These are phyloP conservation scores for Xiphophorus hellerii DNA, from an alignment of 2,113 vertebrate species.

Conservation along the genomic window DNA sequence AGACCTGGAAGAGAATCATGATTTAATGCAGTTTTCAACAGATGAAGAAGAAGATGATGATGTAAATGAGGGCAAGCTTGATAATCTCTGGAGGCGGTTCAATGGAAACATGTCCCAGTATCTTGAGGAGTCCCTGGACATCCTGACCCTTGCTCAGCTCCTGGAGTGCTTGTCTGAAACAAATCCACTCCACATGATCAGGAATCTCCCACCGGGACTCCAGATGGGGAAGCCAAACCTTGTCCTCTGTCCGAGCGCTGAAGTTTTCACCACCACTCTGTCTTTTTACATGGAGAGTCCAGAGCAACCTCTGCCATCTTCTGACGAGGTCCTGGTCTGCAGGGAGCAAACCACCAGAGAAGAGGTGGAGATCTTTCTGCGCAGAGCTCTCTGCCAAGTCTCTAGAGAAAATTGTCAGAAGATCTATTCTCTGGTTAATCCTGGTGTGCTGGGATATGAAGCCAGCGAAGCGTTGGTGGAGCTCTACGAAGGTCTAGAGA, in stretches of 20 bases:
- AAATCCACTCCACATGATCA: conserved; percentile 43
- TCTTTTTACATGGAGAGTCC: conserved; percentile 68
- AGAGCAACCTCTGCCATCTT: conserved; percentile 71
- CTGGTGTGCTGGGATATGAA: conserved; percentile 79
- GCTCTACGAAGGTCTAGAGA: conserved; percentile 68
- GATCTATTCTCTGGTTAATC: conserved; percentile 78
- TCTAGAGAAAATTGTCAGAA: conserved; percentile 56
- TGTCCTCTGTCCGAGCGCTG: conserved; percentile 67
- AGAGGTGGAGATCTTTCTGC: conserved; percentile 81
- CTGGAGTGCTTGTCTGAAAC: conserved; percentile 64
- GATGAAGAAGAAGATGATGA: conserved; percentile 38
- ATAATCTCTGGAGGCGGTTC: conserved; percentile 74
- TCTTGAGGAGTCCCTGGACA: conserved; percentile 67
- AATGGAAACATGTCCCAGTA: conserved; percentile 60
- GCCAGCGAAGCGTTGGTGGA: conserved; percentile 74
- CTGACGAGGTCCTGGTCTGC: conserved; percentile 82
- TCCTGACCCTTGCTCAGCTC: conserved; percentile 63
- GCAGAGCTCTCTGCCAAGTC: conserved; percentile 70
- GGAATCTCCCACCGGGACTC: conserved; percentile 63
- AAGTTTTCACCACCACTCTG: conserved; percentile 72
- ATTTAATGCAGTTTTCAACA: conserved; percentile 59
- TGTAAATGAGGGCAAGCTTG: conserved; percentile 35
- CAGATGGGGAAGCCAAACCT: conserved; percentile 76
- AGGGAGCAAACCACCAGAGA: conserved; percentile 76
- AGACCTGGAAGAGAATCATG: background rate